A percentile compares a stretch with the other conserved stretches of the same genome.
These are phyloP conservation scores for Drosophila tanythrix DNA, from an alignment of 2,888 invertebrate genomes.

Conservation along the genomic window DNA sequence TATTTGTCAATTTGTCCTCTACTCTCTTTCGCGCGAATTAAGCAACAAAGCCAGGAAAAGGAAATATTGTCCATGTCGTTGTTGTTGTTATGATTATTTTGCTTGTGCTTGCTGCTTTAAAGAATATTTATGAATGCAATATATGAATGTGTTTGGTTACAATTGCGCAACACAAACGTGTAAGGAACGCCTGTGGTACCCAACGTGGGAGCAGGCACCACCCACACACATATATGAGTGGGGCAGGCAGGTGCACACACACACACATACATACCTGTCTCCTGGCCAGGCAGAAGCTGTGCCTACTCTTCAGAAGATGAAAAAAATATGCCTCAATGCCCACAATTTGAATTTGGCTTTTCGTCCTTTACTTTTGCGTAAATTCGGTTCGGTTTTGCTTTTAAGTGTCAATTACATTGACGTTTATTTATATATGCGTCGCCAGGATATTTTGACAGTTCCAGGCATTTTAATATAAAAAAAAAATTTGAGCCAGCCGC, in stretches of 20 bases:
- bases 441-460: constrained; percentile 63
- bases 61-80: constrained; percentile 3
- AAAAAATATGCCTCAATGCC: constrained; percentile 19
- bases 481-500: constrained; percentile 5
- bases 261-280: constrained; percentile 23
- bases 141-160: constrained; percentile 22
- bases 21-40: constrained; percentile 15
- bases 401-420: constrained; percentile 81
- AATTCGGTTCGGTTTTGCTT: constrained; percentile 45
- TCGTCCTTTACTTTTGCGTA: constrained; percentile 19
- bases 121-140: constrained; percentile 15
- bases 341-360: constrained; percentile 36
- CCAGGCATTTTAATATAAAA: constrained; percentile 47
- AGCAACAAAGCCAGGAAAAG: constrained; percentile 38
- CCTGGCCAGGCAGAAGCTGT: constrained; percentile 1
- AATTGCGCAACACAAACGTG: constrained; percentile 40
- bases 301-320: background rate
- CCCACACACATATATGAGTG: background rate
- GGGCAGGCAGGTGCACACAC: constrained; percentile 22
- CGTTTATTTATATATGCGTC: constrained; percentile 79
- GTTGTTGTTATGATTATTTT: background rate
- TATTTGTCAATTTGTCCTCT: constrained; percentile 12
- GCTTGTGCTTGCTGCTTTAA: constrained; percentile 31
- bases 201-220: background rate
- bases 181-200: constrained; percentile 6